Percentiles rank a stretch among this genome's conserved stretches.
These are phyloP conservation scores for Catharus fuscescens DNA, from an alignment of 2,113 vertebrate species.

Conservation along the genomic window DNA sequence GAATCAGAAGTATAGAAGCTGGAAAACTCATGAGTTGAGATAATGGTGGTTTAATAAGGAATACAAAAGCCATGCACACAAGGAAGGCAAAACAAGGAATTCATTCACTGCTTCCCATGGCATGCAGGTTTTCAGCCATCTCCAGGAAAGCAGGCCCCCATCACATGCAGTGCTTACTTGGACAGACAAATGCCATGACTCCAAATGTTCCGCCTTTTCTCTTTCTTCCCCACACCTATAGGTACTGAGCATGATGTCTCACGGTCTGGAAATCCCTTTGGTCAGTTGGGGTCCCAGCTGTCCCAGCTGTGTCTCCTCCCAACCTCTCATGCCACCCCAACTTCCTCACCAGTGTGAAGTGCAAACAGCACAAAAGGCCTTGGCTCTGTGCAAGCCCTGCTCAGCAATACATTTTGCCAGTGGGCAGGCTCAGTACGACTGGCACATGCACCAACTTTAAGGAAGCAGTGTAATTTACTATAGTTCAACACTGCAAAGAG, in stretches of 20 bases:
- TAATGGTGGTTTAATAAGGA: neutral
- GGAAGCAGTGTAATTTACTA: neutral
- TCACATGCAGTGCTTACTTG: accelerated
- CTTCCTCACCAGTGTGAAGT: accelerated
- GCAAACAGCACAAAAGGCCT: neutral
- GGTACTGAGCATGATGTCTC: neutral
- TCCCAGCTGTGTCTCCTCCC: neutral
- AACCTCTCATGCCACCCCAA: accelerated
- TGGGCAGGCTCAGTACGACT: neutral
- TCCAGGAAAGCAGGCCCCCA: neutral
- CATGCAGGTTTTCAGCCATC: neutral
- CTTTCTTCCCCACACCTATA: neutral
- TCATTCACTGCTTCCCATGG: neutral
- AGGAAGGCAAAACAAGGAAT: neutral
- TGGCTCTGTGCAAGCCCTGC: neutral
- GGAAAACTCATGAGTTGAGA: neutral
- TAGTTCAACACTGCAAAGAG: neutral
- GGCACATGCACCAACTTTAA: neutral
- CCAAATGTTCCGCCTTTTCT: too few species aligned
- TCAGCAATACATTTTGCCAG: neutral
- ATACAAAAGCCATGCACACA: neutral
- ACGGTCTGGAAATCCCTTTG: neutral
- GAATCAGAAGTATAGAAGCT: neutral
- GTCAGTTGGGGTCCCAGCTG: neutral
- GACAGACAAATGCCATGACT: neutral